Percentiles rank a stretch among this genome's conserved stretches.
phyloP scores from a whole-genome alignment of 1,140 invertebrate species.

The Heterodera carotae region DNA sequence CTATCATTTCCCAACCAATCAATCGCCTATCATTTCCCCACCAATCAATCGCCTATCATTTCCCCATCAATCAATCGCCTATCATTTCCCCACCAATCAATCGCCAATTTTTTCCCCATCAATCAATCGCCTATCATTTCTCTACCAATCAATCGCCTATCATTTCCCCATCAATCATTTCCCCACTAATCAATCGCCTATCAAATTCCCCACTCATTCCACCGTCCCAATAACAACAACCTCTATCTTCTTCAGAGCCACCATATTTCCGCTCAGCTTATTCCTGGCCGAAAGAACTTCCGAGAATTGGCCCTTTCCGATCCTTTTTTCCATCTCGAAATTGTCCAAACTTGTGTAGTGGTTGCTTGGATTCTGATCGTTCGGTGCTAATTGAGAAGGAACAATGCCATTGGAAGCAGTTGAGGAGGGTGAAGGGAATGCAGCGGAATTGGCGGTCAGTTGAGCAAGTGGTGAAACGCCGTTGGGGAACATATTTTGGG shows the following conservation, averaged over 20 bases:
- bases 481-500: background rate
- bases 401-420: slow-evolving; percentile 9
- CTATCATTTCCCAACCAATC: slow-evolving; percentile 31
- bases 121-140: background rate
- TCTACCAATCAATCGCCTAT: slow-evolving; percentile 27
- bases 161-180: slow-evolving; percentile 29
- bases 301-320: slow-evolving; percentile 74
- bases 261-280: slow-evolving; percentile 66
- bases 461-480: background rate
- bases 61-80: no score
- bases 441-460: background rate
- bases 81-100: no score
- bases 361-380: slow-evolving; percentile 9
- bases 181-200: no score
- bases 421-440: slow-evolving; percentile 1
- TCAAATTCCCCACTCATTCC: no score
- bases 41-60: no score
- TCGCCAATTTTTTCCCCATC: no score
- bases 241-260: slow-evolving; percentile 74
- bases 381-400: background rate
- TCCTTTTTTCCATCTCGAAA: slow-evolving; percentile 72
- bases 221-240: no score
- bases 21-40: background rate
- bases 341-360: slow-evolving; percentile 66
- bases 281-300: slow-evolving; percentile 71